phyloP scores from a whole-genome alignment of 2,888 invertebrate genomes.

The Drosophila buzzatii region DNA sequence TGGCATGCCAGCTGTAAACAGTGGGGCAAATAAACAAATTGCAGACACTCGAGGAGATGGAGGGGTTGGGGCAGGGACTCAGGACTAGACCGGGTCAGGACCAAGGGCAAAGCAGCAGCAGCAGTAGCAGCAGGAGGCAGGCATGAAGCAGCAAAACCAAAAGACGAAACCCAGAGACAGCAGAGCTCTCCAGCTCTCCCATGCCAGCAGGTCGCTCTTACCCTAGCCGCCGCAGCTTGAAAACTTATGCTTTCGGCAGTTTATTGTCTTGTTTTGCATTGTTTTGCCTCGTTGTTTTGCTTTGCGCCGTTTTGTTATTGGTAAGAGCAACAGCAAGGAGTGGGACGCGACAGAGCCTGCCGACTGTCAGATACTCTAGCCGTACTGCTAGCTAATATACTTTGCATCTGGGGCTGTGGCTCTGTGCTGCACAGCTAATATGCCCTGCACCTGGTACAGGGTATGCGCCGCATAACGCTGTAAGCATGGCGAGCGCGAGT shows the following conservation, averaged over 20 bases:
- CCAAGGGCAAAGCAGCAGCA: neutral
- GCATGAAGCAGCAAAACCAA: too few species aligned
- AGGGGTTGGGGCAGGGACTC: neutral
- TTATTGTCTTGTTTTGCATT: constrained; percentile 73
- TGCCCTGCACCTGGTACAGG: neutral
- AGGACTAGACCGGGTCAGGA: neutral
- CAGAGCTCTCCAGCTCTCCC: neutral
- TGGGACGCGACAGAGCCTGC: neutral
- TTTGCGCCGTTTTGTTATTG: constrained; percentile 23
- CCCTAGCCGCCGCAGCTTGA: constrained; percentile 14
- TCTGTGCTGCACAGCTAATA: constrained; percentile 13
- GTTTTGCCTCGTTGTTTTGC: constrained; percentile 37
- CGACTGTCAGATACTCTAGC: constrained; percentile 15
- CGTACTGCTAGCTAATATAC: neutral
- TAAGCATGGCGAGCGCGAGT: constrained; percentile 23
- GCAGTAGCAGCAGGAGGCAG: neutral
- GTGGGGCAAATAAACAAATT: constrained; percentile 40
- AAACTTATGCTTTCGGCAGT: constrained; percentile 74
- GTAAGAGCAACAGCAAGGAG: neutral
- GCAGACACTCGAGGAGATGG: constrained; percentile 24
- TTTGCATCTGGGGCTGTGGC: neutral
- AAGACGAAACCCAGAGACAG: neutral
- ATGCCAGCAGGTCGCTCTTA: neutral
- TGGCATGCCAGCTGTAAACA: constrained; percentile 16
- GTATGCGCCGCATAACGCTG: constrained; percentile 13